Evolutionary conservation across 2,113 vertebrate species (phyloP).

Genomic region (Thymallus thymallus): DNA sequence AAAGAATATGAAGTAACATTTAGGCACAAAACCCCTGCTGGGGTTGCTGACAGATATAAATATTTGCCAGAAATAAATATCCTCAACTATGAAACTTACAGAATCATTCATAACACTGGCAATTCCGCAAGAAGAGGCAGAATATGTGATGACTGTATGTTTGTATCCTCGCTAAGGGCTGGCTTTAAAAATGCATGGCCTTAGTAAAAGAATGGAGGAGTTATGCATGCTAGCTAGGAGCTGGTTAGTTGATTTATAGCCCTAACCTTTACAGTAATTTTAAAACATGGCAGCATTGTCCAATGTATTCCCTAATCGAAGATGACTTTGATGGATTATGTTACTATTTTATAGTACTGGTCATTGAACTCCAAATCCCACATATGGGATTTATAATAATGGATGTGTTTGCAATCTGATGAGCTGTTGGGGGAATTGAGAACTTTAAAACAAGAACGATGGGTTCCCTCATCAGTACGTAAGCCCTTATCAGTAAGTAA

Average conservation of each 20-base stretch:
- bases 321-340: constrained; percentile 2
- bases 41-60: neutral
- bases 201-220: neutral
- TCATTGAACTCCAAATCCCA: too few species aligned
- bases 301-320: neutral
- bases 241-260: constrained; percentile 6
- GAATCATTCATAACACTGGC: neutral
- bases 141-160: constrained; percentile 4
- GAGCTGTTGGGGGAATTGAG: neutral
- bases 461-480: neutral
- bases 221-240: neutral
- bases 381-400: too few species aligned
- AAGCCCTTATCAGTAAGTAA: neutral
- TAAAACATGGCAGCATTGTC: neutral
- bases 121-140: neutral
- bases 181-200: neutral
- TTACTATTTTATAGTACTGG: too few species aligned
- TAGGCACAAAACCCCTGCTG: neutral
- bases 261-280: constrained; percentile 1
- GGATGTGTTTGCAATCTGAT: neutral
- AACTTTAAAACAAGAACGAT: neutral
- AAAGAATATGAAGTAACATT: neutral
- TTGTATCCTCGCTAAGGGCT: constrained; percentile 16
- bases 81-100: neutral
- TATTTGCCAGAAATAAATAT: neutral